These are phyloP conservation scores for Ormyrus pomaceus DNA, from an alignment of 2,888 invertebrate species.

Conservation along the genomic window DNA sequence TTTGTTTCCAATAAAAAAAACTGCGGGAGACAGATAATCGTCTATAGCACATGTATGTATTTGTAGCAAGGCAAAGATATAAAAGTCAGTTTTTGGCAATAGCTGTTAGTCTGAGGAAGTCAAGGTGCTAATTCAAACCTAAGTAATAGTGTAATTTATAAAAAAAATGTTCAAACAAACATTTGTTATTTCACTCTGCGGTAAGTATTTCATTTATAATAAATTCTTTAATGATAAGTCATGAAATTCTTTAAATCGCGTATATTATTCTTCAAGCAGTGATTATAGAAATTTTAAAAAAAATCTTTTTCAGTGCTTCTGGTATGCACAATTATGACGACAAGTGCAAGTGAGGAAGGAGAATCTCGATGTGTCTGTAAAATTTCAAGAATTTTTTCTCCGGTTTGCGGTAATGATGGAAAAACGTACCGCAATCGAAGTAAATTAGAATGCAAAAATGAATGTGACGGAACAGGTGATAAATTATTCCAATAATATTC, in stretches of 20 bases:
- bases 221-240: not conserved
- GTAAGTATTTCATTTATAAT: too few relatives aligned
- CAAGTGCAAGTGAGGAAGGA: not conserved
- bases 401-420: slow-evolving; percentile 28
- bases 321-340: not conserved
- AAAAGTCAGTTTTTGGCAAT: too few relatives aligned
- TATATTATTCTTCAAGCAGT: not conserved
- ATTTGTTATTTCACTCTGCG: too few relatives aligned
- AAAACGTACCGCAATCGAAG: slow-evolving; percentile 1
- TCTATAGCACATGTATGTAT: too few relatives aligned
- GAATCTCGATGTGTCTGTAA: slow-evolving; percentile 5
- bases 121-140: too few relatives aligned
- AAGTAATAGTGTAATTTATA: too few relatives aligned
- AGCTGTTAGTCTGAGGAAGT: too few relatives aligned
- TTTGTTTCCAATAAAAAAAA: too few relatives aligned
- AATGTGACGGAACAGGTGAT: slow-evolving; percentile 7
- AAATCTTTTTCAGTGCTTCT: slow-evolving; percentile 14
- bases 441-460: slow-evolving; percentile 18
- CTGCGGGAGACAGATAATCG: too few relatives aligned
- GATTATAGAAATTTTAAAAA: not conserved
- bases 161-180: too few relatives aligned
- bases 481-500: not conserved
- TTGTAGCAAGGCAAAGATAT: too few relatives aligned
- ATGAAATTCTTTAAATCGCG: not conserved
- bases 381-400: not conserved